These are phyloP conservation scores for Matsumyia berberina DNA, from an alignment of 2,888 invertebrate species.

Conservation along the genomic window DNA sequence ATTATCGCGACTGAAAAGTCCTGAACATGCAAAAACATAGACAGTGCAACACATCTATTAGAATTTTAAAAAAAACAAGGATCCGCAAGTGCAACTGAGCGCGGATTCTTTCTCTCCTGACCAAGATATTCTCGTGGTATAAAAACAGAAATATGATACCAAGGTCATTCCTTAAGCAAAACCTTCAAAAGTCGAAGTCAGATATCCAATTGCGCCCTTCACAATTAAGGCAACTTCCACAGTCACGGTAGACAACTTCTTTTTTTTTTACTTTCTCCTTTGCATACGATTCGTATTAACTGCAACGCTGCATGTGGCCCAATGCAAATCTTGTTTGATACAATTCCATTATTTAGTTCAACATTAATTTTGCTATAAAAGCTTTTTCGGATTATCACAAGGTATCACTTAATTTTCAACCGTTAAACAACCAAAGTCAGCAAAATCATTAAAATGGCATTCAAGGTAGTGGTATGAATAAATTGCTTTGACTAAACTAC, in stretches of 20 bases:
- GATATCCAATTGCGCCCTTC: conserved; percentile 9
- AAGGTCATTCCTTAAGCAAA: conserved; percentile 22
- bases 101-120: too few species aligned
- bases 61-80: too few species aligned
- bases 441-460: conserved; percentile 42
- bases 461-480: conserved; percentile 22
- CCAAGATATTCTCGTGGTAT: background rate
- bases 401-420: conserved; percentile 26
- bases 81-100: too few species aligned
- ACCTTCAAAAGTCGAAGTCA: background rate
- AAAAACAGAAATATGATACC: background rate
- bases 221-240: conserved; percentile 21
- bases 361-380: conserved; percentile 34
- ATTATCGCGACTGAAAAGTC: too few species aligned
- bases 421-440: conserved; percentile 1
- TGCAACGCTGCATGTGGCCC: background rate
- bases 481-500: background rate
- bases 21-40: too few species aligned
- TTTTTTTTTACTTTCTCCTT: conserved; percentile 10
- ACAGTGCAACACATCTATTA: too few species aligned
- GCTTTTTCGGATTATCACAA: background rate
- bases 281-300: conserved; percentile 5
- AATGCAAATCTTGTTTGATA: conserved; percentile 5
- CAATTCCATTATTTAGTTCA: background rate
- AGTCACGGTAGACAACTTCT: conserved; percentile 12